Conservation (phyloP, 2,888 invertebrate genomes). For the Pemphredon lugubris region DNA sequence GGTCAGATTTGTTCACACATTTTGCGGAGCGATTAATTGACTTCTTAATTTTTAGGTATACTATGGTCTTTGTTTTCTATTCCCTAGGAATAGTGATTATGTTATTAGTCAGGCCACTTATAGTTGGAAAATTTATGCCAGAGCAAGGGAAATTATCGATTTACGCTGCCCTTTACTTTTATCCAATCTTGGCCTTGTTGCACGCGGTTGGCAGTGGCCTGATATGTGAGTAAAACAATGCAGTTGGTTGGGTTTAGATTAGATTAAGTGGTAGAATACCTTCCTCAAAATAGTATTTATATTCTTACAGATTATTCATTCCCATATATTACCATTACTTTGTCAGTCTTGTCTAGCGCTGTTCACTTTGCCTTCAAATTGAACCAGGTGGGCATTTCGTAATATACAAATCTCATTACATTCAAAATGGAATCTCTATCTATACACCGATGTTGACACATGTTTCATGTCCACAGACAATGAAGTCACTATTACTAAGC, state of each 20-base stretch:
- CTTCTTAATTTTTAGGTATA: conserved; percentile 89
- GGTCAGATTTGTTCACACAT: too few relatives aligned
- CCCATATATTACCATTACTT: conserved; percentile 94
- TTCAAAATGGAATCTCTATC: neutral
- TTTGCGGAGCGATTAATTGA: too few relatives aligned
- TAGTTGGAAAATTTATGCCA: conserved; percentile 86
- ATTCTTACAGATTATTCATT: conserved; percentile 91
- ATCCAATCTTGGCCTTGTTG: conserved; percentile 92
- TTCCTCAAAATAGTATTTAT: too few relatives aligned
- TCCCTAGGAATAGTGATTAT: conserved; percentile 90
- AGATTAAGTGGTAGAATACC: too few relatives aligned
- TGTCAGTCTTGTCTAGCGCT: conserved; percentile 96
- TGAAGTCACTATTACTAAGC: conserved; percentile 88
- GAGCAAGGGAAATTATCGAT: conserved; percentile 90
- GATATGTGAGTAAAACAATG: conserved; percentile 88
- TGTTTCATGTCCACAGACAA: conserved; percentile 84
- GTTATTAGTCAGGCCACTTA: conserved; percentile 89
- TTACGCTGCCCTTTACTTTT: conserved; percentile 96
- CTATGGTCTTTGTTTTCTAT: conserved; percentile 95
- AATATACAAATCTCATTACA: neutral
- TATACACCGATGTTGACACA: too few relatives aligned
- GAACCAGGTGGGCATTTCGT: conserved; percentile 85
- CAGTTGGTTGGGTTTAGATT: too few relatives aligned
- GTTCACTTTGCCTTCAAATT: conserved; percentile 94
- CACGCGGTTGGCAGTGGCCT: conserved; percentile 96